Evolutionary conservation across 1,140 invertebrate species (phyloP), one percentile per base, ranked within the genome.

Genomic region (Trichogramma pretiosum): DNA sequence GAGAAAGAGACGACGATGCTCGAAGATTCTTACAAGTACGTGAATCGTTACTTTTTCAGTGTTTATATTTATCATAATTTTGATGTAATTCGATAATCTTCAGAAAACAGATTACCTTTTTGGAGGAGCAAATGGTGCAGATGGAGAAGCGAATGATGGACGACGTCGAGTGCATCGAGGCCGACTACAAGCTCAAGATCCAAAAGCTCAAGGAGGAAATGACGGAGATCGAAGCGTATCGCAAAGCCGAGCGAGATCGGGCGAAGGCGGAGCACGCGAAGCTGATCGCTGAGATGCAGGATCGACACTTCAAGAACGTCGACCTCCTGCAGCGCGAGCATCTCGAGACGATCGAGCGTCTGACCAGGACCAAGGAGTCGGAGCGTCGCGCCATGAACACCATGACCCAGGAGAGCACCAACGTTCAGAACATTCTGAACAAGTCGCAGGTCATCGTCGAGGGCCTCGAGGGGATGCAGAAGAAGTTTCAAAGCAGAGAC

Each of bases 21-120:
- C 17, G 55, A 68, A 46, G 60, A 68, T 36, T 70, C 64, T 2
- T 66, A 69, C 24, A 64, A 60, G 67, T 72, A 64, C 43, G 38
- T 52, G 19, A 44, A n/a, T 33, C 30, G 39, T 37, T 19, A 23
- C 46, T 32, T 40, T 39, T 35, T 52, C 40, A 22, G 40, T 17
- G 48, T 18, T 16, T 35, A 18, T 40, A 37, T 35, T 21, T 30
- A n/a, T 41, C 34, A 35, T 41, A 36, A 38, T 26, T 34, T 33
- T 35, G 3, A 18, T 22, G 21, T 35, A 41, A 16, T 5, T 32
- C 32, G 3, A 24, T 48, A 13, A 35, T 21, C n/a, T 30, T 19
- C 9, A 70, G 66, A 22, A 67, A 62, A 40, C 68, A 72, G 55
- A 57, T 70, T 32, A 34, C 48, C 37, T 63, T 64, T 28, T 50